phyloP scores from a whole-genome alignment of 1,140 invertebrate genomes.

The Zaprionus ornatus region DNA sequence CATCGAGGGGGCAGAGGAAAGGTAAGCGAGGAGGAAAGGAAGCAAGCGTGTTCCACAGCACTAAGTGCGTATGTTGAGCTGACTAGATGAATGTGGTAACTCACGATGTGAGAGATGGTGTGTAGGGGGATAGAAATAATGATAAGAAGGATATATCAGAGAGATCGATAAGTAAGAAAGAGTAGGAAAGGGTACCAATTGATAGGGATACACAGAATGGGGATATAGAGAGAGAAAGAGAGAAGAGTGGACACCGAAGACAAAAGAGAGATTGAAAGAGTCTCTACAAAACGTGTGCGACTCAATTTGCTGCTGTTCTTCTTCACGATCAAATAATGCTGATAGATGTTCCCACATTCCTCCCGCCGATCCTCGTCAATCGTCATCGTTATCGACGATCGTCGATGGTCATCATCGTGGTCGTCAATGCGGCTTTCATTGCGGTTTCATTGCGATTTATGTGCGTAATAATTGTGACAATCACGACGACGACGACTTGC shows the following conservation, averaged over 20 bases:
- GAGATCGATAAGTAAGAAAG: background rate
- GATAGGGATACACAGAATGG: background rate
- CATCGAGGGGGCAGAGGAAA: background rate
- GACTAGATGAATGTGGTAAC: background rate
- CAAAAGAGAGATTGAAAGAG: background rate
- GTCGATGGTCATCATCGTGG: slow-evolving; percentile 39
- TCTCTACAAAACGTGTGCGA: background rate
- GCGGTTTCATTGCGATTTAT: slow-evolving; percentile 77
- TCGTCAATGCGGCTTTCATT: slow-evolving; percentile 29
- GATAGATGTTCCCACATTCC: background rate
- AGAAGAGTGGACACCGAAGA: background rate
- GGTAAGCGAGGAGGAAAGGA: background rate
- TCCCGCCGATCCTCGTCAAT: background rate
- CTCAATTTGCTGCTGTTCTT: slow-evolving; percentile 37
- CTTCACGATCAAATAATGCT: slow-evolving; percentile 1
- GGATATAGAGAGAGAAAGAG: background rate
- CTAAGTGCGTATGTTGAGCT: slow-evolving; percentile 42
- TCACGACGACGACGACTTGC: slow-evolving; percentile 53
- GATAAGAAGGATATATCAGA: background rate
- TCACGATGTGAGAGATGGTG: background rate
- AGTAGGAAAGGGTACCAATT: background rate
- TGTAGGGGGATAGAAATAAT: background rate
- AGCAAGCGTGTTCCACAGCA: slow-evolving; percentile 20
- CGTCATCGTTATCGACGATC: slow-evolving; percentile 33
- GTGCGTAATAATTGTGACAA: slow-evolving; percentile 83